Percentiles rank a stretch among this genome's conserved stretches.
Conservation (phyloP, 2,888 invertebrate species). For the Ornithoptera alexandrae region DNA sequence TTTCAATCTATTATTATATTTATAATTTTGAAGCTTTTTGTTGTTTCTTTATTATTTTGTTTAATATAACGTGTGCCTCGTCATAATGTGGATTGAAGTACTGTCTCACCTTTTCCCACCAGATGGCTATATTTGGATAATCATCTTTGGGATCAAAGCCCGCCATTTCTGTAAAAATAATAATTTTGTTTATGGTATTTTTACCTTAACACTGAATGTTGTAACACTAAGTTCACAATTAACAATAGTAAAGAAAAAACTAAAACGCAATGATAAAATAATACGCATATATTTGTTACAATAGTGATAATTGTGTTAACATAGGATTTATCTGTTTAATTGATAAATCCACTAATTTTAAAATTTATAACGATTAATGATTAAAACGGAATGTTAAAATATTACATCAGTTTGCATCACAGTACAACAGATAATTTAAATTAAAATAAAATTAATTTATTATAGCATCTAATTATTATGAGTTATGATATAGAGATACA, state of each 20-base stretch:
- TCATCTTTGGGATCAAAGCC: slow-evolving; percentile 83
- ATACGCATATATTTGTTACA: too few species aligned
- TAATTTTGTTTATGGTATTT: not conserved
- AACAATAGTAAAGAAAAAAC: too few species aligned
- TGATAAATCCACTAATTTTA: not conserved
- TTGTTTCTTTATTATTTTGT: slow-evolving; percentile 71
- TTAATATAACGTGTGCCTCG: slow-evolving; percentile 80
- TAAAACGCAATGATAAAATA: too few species aligned
- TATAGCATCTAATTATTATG: too few species aligned
- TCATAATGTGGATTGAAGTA: slow-evolving; percentile 83
- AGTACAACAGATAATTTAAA: too few species aligned
- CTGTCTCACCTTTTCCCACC: slow-evolving; percentile 82
- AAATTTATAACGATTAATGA: too few species aligned
- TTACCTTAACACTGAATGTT: not conserved
- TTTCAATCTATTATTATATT: not conserved
- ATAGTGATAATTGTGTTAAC: too few species aligned
- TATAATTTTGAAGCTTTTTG: not conserved
- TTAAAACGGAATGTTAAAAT: too few species aligned
- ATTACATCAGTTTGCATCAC: too few species aligned
- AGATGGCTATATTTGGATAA: slow-evolving; percentile 81
- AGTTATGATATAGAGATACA: too few species aligned
- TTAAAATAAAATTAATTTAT: too few species aligned
- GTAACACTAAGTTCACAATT: not conserved
- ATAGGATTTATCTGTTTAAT: not conserved
- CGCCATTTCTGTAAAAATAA: slow-evolving; percentile 78